Evolutionary conservation across 2,113 vertebrate species (phyloP), one percentile per base, ranked within the genome.

Genomic region (Myotis brandtii): DNA sequence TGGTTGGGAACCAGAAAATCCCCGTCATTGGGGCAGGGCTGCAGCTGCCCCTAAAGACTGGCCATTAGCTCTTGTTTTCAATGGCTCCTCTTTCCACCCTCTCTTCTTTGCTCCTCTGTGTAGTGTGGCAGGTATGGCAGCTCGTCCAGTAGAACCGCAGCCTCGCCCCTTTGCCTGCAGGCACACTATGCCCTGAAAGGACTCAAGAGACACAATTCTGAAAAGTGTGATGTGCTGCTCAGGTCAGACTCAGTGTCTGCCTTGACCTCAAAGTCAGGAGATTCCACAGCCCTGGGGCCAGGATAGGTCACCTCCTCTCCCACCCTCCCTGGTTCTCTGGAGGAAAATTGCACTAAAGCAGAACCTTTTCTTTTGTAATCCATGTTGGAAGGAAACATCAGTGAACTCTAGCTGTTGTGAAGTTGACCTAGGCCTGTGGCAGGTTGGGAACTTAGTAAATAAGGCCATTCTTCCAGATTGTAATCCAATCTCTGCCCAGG

Each of bases 1-100:
- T 95, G 88, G 75, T n/a, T 64, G 92, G 54, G 86, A 97, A 87
- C 86, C 92, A 72, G 89, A 96, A 93, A 59, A 46, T 20, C 52
- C 17, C 48, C 9, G 6, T 64, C 56, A 43, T 50, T 77, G 93
- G 59, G 87, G 30, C 20, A 37, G 91, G 92, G 46, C 52, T 70
- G 3, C 43, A 21, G 84, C 69, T 37, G 32, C 62, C 88, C 82
- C 48, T 43, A 20, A 80, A 66, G 86, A 54, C 75, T 86, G 83
- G 56, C 85, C n/a, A 21, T 90, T 50, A 93, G 81, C 56, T 93
- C 67, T 91, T 91, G 69, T 43, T 84, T 95, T 86, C 0, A 0
- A 50, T 32, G 77, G 43, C 40, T 13, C 75, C 82, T 84, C 48
- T 93, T 56, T 52, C 64, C 32, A 21, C n/a, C 30, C 46, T 62